phyloP scores from a whole-genome alignment of 35 echinoderm and acorn worm genomes.

The Holothuria glaberrima region DNA sequence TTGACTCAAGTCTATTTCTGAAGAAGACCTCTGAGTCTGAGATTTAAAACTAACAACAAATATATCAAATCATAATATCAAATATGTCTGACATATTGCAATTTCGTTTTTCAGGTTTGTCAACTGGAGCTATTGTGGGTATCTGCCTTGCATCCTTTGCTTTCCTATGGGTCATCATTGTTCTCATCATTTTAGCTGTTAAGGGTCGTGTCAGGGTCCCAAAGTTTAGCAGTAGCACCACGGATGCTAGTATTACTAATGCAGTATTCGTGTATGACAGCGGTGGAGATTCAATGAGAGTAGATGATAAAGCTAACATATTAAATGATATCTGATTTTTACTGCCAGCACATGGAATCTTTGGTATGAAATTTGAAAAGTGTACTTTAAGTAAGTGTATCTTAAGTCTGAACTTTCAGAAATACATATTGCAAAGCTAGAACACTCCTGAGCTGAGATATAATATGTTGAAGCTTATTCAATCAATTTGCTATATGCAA shows the following conservation, averaged over 20 bases:
- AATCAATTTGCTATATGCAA: too few species aligned
- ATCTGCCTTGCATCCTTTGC: background rate
- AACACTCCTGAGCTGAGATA: too few species aligned
- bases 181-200: background rate
- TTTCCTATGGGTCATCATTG: background rate
- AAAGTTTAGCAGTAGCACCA: background rate
- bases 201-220: background rate
- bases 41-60: too few species aligned
- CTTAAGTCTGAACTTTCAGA: too few species aligned
- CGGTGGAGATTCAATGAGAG: constrained; percentile 11
- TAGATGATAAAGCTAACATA: constrained; percentile 27
- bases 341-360: background rate
- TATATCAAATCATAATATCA: too few species aligned
- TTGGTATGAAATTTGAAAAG: too few species aligned
- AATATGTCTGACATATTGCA: too few species aligned
- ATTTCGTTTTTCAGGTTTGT: constrained; percentile 7
- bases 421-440: too few species aligned
- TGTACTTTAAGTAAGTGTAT: too few species aligned
- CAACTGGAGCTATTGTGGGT: background rate
- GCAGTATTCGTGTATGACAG: constrained; percentile 20
- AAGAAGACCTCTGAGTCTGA: too few species aligned
- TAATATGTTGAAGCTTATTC: too few species aligned
- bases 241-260: background rate
- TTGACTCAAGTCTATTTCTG: too few species aligned
- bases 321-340: background rate